Conservation (phyloP, 2,113 vertebrate species). For the Engystomops pustulosus region DNA sequence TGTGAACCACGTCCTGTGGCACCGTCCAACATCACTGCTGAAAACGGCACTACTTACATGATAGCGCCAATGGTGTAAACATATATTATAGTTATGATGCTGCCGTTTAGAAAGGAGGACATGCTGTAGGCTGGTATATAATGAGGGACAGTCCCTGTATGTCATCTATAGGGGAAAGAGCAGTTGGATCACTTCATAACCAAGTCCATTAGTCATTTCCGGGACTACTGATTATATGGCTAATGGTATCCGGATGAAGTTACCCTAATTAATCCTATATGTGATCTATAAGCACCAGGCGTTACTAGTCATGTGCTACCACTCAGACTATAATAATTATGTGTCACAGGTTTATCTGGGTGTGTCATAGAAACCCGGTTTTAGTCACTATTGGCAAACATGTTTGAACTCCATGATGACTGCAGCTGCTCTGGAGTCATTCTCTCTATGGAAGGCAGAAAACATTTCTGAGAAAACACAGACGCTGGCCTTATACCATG, state of each 20-base stretch:
- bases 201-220: neutral
- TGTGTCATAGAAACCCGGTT: neutral
- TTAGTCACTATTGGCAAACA: neutral
- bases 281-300: neutral
- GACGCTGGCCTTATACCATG: too few relatives aligned
- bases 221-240: neutral
- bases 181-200: neutral
- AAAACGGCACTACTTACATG: too few relatives aligned
- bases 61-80: too few relatives aligned
- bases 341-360: neutral
- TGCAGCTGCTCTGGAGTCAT: neutral
- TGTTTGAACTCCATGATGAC: neutral
- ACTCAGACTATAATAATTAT: neutral
- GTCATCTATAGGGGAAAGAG: neutral
- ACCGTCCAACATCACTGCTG: too few relatives aligned
- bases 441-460: neutral
- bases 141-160: neutral
- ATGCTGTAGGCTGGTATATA: neutral
- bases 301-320: neutral
- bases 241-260: neutral
- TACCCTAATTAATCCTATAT: too few relatives aligned
- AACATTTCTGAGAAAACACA: neutral
- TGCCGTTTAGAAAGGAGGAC: too few relatives aligned
- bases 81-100: too few relatives aligned
- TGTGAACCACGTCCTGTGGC: too few relatives aligned